Base-by-base conservation (phyloP, 2,888 invertebrate genomes). In the Spodoptera exigua region DNA sequence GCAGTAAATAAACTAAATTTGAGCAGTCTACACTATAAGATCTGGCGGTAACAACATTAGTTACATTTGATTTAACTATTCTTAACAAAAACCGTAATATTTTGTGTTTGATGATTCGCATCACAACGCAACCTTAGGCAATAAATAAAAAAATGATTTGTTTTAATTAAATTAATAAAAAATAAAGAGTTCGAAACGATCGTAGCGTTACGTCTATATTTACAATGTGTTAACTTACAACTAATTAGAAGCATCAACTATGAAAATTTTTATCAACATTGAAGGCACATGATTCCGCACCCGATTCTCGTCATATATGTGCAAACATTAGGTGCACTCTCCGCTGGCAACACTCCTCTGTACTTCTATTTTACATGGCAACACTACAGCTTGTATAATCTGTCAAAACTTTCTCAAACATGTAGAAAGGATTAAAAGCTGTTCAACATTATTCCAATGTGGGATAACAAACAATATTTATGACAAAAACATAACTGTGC, bases 211-310 rank as follows among this genome's bases (percentile, higher is more conserved):
- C 65, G 78, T 86, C 91, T 93, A 94, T 93, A 94, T 93, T 83
- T 94, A 93, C 93, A 93, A 79, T 76, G 79, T 85, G 88, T 91
- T 89, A 88, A 86, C 90, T 92, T 93, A 92, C 79, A 74, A 73
- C 89, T 92, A 91, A 83, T 89, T 92, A 91, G 90, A 94, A 94
- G 93, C 93, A 92, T 93, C 90, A 93, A 93, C 92, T 93, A 93
- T 93, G 89, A 90, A 92, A 66, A 83, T 82, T 84, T 88, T 88
- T 91, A 91, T 93, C 88, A 92, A 92, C 93, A 93, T 92, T 92
- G 90, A 94, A 94, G 94, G 94, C 94, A 94, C 94, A 94, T 93
- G 81, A 85, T 94, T 93, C 88, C 94, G 93, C 94, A 93, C 94
- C 94, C 91, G 88, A 87, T 90, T 90, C 89, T 84, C 81, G 53